phyloP scores from a whole-genome alignment of 2,113 vertebrate species.

The Turdus rufiventris region DNA sequence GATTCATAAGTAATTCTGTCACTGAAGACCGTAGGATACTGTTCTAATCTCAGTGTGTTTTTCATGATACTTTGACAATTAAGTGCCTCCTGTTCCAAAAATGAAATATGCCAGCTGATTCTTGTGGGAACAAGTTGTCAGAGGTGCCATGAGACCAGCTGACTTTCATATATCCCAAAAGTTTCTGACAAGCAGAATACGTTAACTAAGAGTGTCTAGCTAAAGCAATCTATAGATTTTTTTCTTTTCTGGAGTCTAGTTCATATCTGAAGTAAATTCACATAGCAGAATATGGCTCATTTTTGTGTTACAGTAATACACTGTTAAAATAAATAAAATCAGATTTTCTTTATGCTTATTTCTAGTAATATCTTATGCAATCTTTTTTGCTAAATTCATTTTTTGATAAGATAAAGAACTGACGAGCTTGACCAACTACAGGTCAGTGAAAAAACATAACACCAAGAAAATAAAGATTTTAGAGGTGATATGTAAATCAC shows the following conservation, averaged over 20 bases:
- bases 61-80: neutral
- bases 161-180: neutral
- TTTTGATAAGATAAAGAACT: neutral
- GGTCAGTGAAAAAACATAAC: neutral
- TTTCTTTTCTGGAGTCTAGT: neutral
- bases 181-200: neutral
- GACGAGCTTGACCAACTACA: neutral
- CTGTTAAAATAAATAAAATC: neutral
- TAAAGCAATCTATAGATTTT: neutral
- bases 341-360: neutral
- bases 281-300: neutral
- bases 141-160: neutral
- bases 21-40: neutral
- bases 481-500: neutral
- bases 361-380: neutral
- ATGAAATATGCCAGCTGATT: neutral
- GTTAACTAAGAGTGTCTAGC: neutral
- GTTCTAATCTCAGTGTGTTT: neutral
- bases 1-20: neutral
- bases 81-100: neutral
- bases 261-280: neutral
- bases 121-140: neutral
- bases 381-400: neutral
- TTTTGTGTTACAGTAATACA: neutral
- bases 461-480: neutral